Base-by-base conservation (phyloP, 2,888 invertebrate genomes). In the Apomyelois bistriatella region DNA sequence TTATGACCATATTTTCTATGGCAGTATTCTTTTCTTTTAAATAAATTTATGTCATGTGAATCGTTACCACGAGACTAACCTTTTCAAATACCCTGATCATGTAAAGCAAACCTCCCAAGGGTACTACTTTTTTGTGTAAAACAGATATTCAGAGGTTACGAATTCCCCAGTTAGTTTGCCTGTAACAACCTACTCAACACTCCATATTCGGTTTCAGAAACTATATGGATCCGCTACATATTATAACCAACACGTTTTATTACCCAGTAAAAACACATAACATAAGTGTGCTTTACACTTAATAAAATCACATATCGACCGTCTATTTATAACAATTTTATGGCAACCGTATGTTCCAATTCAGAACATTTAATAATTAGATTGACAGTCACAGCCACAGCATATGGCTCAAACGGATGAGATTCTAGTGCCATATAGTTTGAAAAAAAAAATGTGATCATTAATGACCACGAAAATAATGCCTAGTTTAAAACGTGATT, bases 291-390 rank as follows among this genome's bases (percentile, higher is more conserved):
- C 46, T 46, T 46, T 35, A 46, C 46, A 46, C 46, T 15, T 16
- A 46, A 16, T 46, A 46, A 46, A 46, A 46, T 46, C 43, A 46
- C 46, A 32, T 46, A 46, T 32, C 46, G 9, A 32, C 15, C 28
- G 12, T 43, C 32, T 46, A 46, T 46, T 35, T 32, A 46, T 46
- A 46, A 32, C 46, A 1, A 15, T 32, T 46, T 46, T 16, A 46
- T 46, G 46, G 32, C 13, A 16, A 32, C 32, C 46, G 32, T 28
- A 30, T 46, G 46, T 46, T 35, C 28, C 6, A 32, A 46, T 32
- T 13, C 32, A 32, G 46, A 32, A 41, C 41, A 16, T 41, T 41
- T 4, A 32, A 32, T 4, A 32, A 32, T 9, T 10, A 40, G 13
- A 7, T 38, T 38, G 15, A n/a, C n/a, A n/a, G n/a, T n/a, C n/a